Percentiles rank a stretch among this genome's conserved stretches.
These are phyloP conservation scores for Desoria tigrina DNA, from an alignment of 2,888 invertebrate species.

Conservation along the genomic window DNA sequence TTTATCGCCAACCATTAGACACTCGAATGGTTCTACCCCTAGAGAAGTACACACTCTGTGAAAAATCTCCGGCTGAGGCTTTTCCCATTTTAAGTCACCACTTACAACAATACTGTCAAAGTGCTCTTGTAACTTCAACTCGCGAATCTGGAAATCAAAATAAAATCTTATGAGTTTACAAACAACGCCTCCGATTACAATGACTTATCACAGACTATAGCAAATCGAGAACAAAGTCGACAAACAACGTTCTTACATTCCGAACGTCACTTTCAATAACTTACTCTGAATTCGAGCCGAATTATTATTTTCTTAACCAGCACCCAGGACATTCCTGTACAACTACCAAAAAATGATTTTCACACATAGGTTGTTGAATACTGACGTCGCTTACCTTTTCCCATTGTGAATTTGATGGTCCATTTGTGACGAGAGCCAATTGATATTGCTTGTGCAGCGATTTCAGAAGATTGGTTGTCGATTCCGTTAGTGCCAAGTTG, in stretches of 20 bases:
- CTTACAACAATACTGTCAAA: constrained; percentile 53
- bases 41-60: constrained; percentile 72
- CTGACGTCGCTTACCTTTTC: constrained; percentile 68
- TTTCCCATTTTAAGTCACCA: constrained; percentile 67
- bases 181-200: background rate
- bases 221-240: background rate
- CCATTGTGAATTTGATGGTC: constrained; percentile 83
- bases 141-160: constrained; percentile 47
- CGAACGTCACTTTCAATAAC: constrained; percentile 14
- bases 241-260: background rate
- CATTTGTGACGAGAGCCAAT: constrained; percentile 76
- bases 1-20: constrained; percentile 86
- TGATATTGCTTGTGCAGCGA: constrained; percentile 70
- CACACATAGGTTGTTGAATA: constrained; percentile 12
- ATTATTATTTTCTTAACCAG: constrained; percentile 18
- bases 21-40: constrained; percentile 71
- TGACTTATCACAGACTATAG: background rate
- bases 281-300: constrained; percentile 17
- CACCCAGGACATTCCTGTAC: constrained; percentile 17
- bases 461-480: constrained; percentile 69
- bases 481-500: constrained; percentile 69
- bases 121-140: constrained; percentile 50
- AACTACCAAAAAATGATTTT: constrained; percentile 22
- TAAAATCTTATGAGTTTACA: background rate
- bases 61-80: constrained; percentile 80